These are phyloP conservation scores for Listrodromus nycthemerus DNA, from an alignment of 2,888 invertebrate genomes.

Conservation along the genomic window DNA sequence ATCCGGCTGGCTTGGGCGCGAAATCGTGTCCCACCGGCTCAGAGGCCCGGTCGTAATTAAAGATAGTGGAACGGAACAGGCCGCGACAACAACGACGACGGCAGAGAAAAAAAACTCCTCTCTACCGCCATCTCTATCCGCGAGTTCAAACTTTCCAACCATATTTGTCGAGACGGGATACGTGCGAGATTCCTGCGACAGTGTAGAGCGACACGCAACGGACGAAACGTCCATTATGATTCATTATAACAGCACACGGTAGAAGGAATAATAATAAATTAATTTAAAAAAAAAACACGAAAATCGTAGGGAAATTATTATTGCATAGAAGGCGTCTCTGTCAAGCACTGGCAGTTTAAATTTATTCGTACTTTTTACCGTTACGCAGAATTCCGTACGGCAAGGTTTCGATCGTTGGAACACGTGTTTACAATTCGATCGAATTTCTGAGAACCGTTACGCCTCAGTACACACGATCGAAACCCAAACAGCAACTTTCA, in stretches of 20 bases:
- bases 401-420: neutral
- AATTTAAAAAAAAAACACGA: neutral
- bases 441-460: neutral
- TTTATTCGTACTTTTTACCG: neutral
- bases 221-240: neutral
- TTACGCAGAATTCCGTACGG: neutral
- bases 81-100: slow-evolving; percentile 41
- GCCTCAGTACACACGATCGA: neutral
- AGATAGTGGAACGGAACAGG: slow-evolving; percentile 13
- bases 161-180: neutral
- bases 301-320: neutral
- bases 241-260: neutral
- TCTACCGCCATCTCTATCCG: neutral
- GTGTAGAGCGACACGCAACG: neutral
- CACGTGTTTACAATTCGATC: neutral
- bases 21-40: neutral
- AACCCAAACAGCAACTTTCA: neutral
- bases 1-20: neutral
- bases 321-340: neutral
- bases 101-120: neutral
- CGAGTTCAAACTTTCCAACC: slow-evolving; percentile 4
- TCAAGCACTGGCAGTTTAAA: neutral
- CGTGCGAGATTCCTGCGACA: neutral
- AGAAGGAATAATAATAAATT: neutral
- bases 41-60: slow-evolving; percentile 57